These are phyloP conservation scores for Cydia pomonella DNA, from an alignment of 1,140 invertebrate species.

Conservation along the genomic window DNA sequence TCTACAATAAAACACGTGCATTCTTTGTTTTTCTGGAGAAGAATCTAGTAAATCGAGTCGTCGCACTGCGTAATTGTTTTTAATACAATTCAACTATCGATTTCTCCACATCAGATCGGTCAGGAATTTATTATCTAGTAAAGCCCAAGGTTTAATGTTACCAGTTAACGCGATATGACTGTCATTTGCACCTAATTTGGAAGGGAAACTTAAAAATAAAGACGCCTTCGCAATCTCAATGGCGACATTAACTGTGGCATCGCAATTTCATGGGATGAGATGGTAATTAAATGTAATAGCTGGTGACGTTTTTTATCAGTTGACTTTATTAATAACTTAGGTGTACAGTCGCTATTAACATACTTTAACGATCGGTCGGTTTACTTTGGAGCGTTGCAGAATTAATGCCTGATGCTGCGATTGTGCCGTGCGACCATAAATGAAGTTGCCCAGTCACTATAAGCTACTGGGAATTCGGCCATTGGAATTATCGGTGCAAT, in stretches of 20 bases:
- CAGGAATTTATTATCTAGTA: conserved; percentile 33
- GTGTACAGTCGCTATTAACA: conserved; percentile 51
- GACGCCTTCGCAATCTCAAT: conserved; percentile 26
- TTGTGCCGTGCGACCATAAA: conserved; percentile 54
- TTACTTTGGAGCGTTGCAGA: conserved; percentile 56
- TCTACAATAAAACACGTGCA: conserved; percentile 9
- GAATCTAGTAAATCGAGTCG: conserved; percentile 15
- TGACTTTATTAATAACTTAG: conserved; percentile 50
- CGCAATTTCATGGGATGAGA: conserved; percentile 40
- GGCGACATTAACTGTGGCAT: conserved; percentile 33
- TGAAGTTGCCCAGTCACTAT: conserved; percentile 55
- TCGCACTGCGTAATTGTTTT: conserved; percentile 14
- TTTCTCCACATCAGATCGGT: background rate
- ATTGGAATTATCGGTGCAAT: conserved; percentile 66
- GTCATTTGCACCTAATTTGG: conserved; percentile 33
- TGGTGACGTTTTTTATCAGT: conserved; percentile 51
- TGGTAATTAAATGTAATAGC: conserved; percentile 51
- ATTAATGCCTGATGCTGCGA: conserved; percentile 54
- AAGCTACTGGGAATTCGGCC: conserved; percentile 67
- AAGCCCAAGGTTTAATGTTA: conserved; percentile 17
- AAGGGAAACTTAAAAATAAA: conserved; percentile 29
- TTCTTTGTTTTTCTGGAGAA: conserved; percentile 11
- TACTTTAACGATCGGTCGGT: conserved; percentile 55
- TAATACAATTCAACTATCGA: conserved; percentile 25
- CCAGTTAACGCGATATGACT: conserved; percentile 11